Conservation (phyloP, 37 sponge, comb jelly and placozoan species). For the Halichondria panicea region DNA sequence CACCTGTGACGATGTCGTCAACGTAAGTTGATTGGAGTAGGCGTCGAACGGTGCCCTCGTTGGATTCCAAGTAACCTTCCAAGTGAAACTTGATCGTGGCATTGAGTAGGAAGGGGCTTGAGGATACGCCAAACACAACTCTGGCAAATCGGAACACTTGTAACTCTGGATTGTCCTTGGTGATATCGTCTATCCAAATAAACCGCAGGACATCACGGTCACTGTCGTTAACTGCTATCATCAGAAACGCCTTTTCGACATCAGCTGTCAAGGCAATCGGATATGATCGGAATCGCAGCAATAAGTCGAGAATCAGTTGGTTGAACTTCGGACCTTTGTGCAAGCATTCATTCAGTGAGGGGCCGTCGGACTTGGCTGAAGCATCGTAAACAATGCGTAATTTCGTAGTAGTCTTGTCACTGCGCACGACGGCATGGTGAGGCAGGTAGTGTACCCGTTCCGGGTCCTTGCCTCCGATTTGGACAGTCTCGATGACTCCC, state of each 20-base stretch:
- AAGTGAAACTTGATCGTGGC: slow-evolving; percentile 27
- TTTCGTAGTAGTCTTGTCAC: slow-evolving; percentile 37
- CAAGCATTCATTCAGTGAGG: slow-evolving; percentile 39
- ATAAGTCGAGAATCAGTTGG: slow-evolving; percentile 19
- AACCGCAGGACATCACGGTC: slow-evolving; percentile 42
- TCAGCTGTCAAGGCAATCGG: slow-evolving; percentile 30
- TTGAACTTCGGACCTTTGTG: slow-evolving; percentile 31
- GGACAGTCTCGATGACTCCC: slow-evolving; percentile 20
- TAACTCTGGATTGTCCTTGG: slow-evolving; percentile 11
- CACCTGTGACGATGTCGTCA: slow-evolving; percentile 27
- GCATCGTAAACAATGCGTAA: slow-evolving; percentile 32
- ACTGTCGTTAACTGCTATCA: slow-evolving; percentile 24
- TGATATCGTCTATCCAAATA: slow-evolving; percentile 28
- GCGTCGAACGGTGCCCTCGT: background rate
- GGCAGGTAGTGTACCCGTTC: slow-evolving; percentile 37
- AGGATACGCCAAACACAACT: slow-evolving; percentile 37
- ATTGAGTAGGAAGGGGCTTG: slow-evolving; percentile 42
- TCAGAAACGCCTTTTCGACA: slow-evolving; percentile 44
- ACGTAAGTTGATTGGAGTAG: slow-evolving; percentile 26
- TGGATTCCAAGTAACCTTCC: slow-evolving; percentile 5
- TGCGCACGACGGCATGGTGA: slow-evolving; percentile 28
- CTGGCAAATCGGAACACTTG: slow-evolving; percentile 30
- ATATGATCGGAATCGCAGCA: slow-evolving; percentile 38
- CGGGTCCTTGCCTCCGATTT: background rate
- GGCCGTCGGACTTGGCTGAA: slow-evolving; percentile 19